phyloP scores from a whole-genome alignment of 2,888 invertebrate species.

The Dryococelus australis region DNA sequence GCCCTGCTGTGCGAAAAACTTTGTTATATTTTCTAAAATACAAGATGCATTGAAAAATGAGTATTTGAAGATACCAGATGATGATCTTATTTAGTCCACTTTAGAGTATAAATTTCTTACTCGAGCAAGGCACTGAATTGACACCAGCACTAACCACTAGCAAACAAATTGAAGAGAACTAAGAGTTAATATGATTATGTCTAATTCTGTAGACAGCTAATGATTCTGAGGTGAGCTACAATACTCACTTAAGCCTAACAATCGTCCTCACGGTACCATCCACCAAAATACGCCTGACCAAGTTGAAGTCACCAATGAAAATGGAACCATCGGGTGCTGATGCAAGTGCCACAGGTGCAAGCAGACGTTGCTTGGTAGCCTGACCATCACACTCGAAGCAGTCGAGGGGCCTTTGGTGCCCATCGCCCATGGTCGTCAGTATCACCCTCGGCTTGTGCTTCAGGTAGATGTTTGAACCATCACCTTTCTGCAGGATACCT shows the following conservation, averaged over 20 bases:
- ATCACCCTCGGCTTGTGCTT: slow-evolving; percentile 92
- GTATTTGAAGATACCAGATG: no score
- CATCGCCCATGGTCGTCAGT: slow-evolving; percentile 90
- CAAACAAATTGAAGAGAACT: no score
- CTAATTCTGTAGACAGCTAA: no score
- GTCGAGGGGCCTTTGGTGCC: slow-evolving; percentile 85
- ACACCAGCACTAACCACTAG: no score
- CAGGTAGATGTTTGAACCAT: slow-evolving; percentile 94
- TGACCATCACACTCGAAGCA: slow-evolving; percentile 84
- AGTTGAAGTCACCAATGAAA: slow-evolving; percentile 95
- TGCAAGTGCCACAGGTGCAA: slow-evolving; percentile 93
- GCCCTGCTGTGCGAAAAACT: no score
- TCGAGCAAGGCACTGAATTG: no score
- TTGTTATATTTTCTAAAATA: no score
- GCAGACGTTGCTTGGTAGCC: slow-evolving; percentile 79
- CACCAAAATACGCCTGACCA: slow-evolving; percentile 85
- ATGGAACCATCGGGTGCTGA: slow-evolving; percentile 92
- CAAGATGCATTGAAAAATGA: no score
- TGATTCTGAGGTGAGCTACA: not conserved
- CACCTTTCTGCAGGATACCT: slow-evolving; percentile 96
- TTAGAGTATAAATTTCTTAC: no score
- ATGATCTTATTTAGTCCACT: no score
- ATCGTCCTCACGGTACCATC: slow-evolving; percentile 84
- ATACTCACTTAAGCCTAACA: slow-evolving; percentile 79
- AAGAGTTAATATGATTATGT: no score